phyloP scores from a whole-genome alignment of 2,888 invertebrate genomes.

The Dinocampus coccinellae region DNA sequence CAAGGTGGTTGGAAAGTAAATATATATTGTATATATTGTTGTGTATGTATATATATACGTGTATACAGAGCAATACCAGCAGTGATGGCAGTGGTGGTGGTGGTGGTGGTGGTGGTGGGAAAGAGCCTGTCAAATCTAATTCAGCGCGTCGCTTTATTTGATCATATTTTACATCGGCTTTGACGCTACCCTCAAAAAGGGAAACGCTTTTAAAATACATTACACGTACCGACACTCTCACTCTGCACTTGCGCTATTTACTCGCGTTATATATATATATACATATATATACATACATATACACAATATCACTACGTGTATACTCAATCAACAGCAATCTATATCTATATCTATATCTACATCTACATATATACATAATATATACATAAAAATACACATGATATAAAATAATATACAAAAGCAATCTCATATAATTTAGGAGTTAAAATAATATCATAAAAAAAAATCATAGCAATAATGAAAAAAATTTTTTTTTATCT shows the following conservation, averaged over 20 bases:
- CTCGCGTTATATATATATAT: background rate
- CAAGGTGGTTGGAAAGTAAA: constrained; percentile 18
- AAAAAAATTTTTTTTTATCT: no score
- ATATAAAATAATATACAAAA: background rate
- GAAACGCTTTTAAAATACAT: constrained; percentile 68
- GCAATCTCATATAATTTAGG: background rate
- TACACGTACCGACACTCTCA: constrained; percentile 53
- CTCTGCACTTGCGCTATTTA: background rate
- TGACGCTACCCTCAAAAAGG: constrained; percentile 65
- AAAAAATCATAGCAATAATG: background rate
- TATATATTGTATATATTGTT: constrained; percentile 2
- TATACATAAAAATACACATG: background rate
- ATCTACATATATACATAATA: no score
- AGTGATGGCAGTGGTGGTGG: background rate
- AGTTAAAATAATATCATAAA: background rate
- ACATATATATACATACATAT: background rate
- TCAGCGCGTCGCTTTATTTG: constrained; percentile 65
- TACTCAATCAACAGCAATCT: background rate
- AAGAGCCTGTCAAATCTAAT: constrained; percentile 66
- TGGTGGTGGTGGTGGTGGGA: constrained; percentile 48
- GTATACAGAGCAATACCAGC: background rate
- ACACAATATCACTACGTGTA: background rate
- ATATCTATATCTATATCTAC: no score
- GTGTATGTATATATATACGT: constrained; percentile 18
- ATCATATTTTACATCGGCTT: constrained; percentile 69